Percentiles rank a stretch among this genome's conserved stretches.
Evolutionary conservation across 92 coral and sea anemone genomes (phyloP).

Genomic region (Umimayanthus kanabou): DNA sequence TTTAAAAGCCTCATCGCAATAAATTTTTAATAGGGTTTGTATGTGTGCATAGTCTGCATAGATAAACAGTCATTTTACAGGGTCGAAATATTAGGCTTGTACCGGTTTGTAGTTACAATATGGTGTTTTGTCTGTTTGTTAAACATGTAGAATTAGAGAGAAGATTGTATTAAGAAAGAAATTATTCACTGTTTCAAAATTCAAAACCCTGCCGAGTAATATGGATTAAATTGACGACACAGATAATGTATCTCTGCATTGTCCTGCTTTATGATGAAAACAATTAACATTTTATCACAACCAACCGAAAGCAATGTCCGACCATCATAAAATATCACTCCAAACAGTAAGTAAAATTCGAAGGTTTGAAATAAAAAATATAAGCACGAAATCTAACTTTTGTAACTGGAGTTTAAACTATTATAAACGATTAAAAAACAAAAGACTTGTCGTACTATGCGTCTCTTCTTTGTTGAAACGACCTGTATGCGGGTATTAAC

Average conservation of each 20-base stretch:
- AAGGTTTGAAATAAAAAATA: neutral
- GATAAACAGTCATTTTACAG: conserved; percentile 18
- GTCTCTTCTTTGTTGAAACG: neutral
- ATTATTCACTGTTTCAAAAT: neutral
- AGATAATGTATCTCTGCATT: conserved; percentile 13
- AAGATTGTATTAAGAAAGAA: neutral
- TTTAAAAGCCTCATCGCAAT: conserved; percentile 37
- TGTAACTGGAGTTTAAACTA: neutral
- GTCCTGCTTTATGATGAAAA: conserved; percentile 35
- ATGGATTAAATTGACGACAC: neutral
- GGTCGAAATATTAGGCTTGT: neutral
- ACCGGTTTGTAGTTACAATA: neutral
- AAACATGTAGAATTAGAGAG: neutral
- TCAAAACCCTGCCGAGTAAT: conserved; percentile 1
- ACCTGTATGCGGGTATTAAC: neutral
- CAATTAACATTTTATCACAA: conserved; percentile 43
- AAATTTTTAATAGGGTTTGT: conserved; percentile 31
- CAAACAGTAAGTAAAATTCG: neutral
- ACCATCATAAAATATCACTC: neutral
- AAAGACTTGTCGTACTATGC: neutral
- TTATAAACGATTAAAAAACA: neutral
- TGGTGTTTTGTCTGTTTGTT: neutral
- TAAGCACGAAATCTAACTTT: neutral
- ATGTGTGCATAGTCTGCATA: conserved; percentile 27
- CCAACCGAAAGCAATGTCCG: neutral